Base-by-base conservation (phyloP, 2,888 invertebrate genomes). In the Epinotia ramella region DNA sequence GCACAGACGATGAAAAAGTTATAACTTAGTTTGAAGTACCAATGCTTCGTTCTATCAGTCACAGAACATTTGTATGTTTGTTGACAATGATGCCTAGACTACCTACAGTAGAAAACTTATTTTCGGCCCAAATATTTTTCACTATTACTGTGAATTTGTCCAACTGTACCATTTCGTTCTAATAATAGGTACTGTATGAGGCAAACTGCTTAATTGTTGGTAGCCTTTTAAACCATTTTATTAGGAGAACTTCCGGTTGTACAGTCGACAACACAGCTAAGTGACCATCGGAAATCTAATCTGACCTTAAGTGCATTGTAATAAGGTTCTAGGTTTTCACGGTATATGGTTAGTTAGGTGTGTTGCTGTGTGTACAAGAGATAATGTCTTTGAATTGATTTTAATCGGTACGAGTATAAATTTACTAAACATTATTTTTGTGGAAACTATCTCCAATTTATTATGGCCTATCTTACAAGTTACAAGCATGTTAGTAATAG, bases 1-100 rank as follows among this genome's bases (percentile, higher is more conserved):
- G 72, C 72, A 59, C 72, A 73, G 57, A 71, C 33, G 56, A 28
- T 53, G n/a, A 33, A 73, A 65, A n/a, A 12, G 33, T 6, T 13
- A 44, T 18, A 33, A 18, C 53, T 28, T 49, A 11, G 46, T 53
- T 56, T 65, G 40, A 44, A 69, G 60, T 46, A 60, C 40, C 44
- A 60, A 60, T 59, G 66, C 69, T 75, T 73, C 24, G 62, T 78
- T 73, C 60, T 77, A 75, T 77, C 70, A 71, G 68, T 76, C 68
- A 73, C 78, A 53, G 65, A 75, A 65, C 68, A 63, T 71, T 73
- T 74, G 44, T 74, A 62, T 77, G 68, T 60, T 68, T 68, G 62
- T 70, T 78, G 77, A 78, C 78, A 67, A 77, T 75, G 66, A 64
- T 68, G 73, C 84, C 84, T 87, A 88, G 87, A 86, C 86, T 73